Conservation (phyloP, 2,888 invertebrate species). For the Hypomecis atomaria region DNA sequence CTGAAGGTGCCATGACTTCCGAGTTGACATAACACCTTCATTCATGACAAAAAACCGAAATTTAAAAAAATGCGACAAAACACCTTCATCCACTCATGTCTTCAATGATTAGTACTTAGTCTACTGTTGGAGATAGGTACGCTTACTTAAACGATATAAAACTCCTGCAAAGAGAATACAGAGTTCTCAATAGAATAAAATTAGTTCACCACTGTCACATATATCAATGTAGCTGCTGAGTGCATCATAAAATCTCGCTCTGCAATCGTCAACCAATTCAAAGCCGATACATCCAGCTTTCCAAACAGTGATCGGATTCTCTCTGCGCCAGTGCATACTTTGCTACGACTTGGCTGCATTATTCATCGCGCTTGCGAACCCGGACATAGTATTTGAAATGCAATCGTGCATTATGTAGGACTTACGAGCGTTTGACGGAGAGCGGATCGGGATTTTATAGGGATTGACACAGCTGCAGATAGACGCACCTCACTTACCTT, state of each 20-base stretch:
- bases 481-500: not conserved
- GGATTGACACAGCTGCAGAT: slow-evolving; percentile 20
- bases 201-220: too few species aligned
- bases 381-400: slow-evolving; percentile 66
- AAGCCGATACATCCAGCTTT: slow-evolving; percentile 39
- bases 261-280: slow-evolving; percentile 5
- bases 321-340: slow-evolving; percentile 54
- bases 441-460: slow-evolving; percentile 20
- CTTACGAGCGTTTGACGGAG: slow-evolving; percentile 55
- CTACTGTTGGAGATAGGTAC: too few species aligned
- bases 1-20: too few species aligned
- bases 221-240: not conserved
- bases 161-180: too few species aligned
- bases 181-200: not conserved
- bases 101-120: too few species aligned
- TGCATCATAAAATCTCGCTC: not conserved
- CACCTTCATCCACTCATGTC: too few species aligned
- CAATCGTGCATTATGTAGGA: slow-evolving; percentile 68
- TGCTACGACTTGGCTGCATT: slow-evolving; percentile 58
- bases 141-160: too few species aligned
- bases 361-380: slow-evolving; percentile 64
- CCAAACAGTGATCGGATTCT: slow-evolving; percentile 59
- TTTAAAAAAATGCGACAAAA: too few species aligned
- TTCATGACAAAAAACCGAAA: too few species aligned
- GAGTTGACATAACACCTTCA: too few species aligned